Conservation (phyloP, 2,888 invertebrate genomes). For the Melikaiella ostensackeni region DNA sequence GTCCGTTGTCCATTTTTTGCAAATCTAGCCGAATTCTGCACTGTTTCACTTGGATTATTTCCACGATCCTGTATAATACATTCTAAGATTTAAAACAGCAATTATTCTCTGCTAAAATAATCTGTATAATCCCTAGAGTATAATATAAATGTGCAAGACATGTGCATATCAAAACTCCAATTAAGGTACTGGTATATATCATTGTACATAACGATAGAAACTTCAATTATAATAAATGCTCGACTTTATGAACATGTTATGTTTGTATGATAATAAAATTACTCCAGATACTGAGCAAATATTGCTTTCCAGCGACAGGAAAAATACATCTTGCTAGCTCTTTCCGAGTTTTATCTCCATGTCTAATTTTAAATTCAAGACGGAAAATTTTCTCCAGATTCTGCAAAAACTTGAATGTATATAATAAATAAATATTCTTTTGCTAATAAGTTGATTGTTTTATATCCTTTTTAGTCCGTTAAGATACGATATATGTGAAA, state of each 20-base stretch:
- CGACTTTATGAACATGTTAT: conserved; percentile 5
- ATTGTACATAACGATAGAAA: conserved; percentile 13
- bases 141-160: background rate
- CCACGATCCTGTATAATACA: background rate
- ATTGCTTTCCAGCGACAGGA: conserved; percentile 4
- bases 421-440: background rate
- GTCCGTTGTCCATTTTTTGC: no score
- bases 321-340: conserved; percentile 7
- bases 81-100: background rate
- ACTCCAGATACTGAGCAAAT: conserved; percentile 26
- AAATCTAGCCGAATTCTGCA: no score
- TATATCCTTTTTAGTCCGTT: background rate
- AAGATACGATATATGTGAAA: background rate
- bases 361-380: conserved; percentile 19
- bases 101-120: background rate
- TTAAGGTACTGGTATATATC: conserved; percentile 5
- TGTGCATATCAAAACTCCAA: conserved; percentile 11
- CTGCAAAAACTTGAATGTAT: background rate
- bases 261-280: conserved; percentile 13
- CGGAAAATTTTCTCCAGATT: background rate
- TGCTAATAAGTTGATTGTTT: background rate
- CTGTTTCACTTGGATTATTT: background rate
- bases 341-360: background rate
- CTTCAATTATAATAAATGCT: conserved; percentile 17
- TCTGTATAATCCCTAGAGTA: no score